These are phyloP conservation scores for Machaerirhynchus nigripectus DNA, from an alignment of 2,113 vertebrate species.

Conservation along the genomic window DNA sequence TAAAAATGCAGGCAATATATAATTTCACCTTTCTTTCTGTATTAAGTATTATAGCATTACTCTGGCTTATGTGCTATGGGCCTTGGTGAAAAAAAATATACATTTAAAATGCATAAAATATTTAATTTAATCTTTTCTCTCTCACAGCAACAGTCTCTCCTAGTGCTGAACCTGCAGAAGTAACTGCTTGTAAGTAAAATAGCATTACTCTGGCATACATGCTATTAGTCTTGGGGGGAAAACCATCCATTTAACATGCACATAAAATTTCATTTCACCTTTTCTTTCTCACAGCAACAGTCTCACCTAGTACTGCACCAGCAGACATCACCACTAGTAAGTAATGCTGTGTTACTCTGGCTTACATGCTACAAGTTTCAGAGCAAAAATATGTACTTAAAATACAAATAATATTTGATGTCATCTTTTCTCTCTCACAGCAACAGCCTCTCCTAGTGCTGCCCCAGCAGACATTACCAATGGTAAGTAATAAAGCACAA, in stretches of 20 bases:
- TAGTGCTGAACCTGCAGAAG: too few species aligned
- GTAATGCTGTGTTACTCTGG: neutral
- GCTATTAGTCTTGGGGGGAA: neutral
- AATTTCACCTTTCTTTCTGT: neutral
- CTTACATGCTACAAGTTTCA: accelerated
- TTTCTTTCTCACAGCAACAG: neutral
- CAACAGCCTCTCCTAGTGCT: accelerated
- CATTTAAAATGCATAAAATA: neutral
- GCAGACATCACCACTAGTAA: neutral
- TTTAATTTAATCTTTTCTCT: neutral
- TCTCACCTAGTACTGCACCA: accelerated
- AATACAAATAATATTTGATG: neutral
- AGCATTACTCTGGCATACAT: neutral
- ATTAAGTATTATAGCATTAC: neutral
- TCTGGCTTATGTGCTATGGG: neutral
- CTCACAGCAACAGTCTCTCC: neutral
- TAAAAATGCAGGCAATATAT: neutral
- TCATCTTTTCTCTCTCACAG: neutral
- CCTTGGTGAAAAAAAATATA: neutral
- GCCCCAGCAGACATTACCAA: neutral
- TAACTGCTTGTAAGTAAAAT: neutral
- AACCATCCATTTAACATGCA: neutral
- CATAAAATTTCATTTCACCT: neutral
- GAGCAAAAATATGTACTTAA: neutral
- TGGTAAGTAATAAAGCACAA: neutral